Percentiles rank a stretch among this genome's conserved stretches.
These are phyloP conservation scores for Campoletis sonorensis DNA, from an alignment of 1,140 invertebrate genomes.

Conservation along the genomic window DNA sequence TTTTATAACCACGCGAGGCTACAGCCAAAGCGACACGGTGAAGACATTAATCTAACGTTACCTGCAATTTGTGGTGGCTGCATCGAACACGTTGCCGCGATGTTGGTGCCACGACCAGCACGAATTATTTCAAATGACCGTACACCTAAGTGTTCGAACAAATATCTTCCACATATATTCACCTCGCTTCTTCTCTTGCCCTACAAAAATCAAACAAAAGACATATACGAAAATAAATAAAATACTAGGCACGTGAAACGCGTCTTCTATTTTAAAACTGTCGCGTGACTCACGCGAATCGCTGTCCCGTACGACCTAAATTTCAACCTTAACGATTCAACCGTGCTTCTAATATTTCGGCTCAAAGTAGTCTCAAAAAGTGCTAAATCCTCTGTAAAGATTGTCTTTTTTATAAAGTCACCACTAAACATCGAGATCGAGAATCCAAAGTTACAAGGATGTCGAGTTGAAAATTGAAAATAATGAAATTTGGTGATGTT, in stretches of 20 bases:
- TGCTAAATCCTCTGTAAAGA: background rate
- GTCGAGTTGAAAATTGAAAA: no score
- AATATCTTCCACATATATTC: background rate
- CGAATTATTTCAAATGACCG: slow-evolving; percentile 10
- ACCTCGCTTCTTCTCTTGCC: background rate
- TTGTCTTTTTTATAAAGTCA: no score
- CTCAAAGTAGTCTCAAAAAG: background rate
- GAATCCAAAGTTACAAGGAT: no score
- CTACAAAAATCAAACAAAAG: background rate
- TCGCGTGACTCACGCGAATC: slow-evolving; percentile 31
- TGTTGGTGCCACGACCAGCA: background rate
- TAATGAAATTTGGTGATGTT: no score
- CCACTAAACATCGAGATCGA: no score
- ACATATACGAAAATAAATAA: background rate
- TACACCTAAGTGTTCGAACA: background rate
- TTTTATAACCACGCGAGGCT: slow-evolving; percentile 6
- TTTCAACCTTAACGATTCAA: background rate
- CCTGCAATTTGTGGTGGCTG: slow-evolving; percentile 31
- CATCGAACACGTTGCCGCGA: background rate
- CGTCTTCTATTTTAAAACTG: slow-evolving; percentile 24
- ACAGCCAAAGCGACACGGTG: slow-evolving; percentile 11
- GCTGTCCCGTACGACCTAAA: background rate
- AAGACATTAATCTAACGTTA: slow-evolving; percentile 42
- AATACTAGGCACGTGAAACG: background rate
- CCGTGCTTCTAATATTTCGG: background rate